Base-by-base conservation (phyloP, 2,888 invertebrate genomes). In the Sisyra nigra region DNA sequence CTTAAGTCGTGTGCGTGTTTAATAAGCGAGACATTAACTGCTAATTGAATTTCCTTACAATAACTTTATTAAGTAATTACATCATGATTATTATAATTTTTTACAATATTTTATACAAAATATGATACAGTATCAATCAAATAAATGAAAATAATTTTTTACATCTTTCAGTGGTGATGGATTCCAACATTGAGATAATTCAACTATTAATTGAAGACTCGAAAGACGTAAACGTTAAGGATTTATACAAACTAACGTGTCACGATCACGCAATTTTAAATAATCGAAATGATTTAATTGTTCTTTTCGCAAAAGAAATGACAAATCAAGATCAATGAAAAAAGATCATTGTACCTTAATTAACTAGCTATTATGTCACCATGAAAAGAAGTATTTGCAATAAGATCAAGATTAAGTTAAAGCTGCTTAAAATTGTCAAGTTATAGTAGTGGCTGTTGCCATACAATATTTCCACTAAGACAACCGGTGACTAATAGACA, bases 401-500 rank as follows among this genome's bases (percentile, higher is more conserved):
- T n/a, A n/a, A n/a, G n/a, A n/a, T 24, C 3, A 24, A 7, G 24
- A 24, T 24, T 24, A 24, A 24, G 24, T 24, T 24, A 13, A 9
- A 35, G 8, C 9, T 13, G n/a, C 2, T 13, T 13, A 35, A 11
- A 35, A 3, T 38, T 38, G 9, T 14, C 10, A 29, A 44, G 40
- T 55, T 58, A 63, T 41, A 62, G 54, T 45, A 59, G 54, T 0
- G 93, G 92, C 56, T 86, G 84, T 62, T 92, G 85, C 84, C 92
- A 93, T 37, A 83, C 80, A 45, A 93, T 80, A 57, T 83, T 80
- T 18, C 93, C 92, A 46, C 79, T 77, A 37, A 91, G 73, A 61
- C 92, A 93, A 11, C 94, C 94, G 13, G 88, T 87, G 32, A 91
- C 93, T 31, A 93, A 69, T 50, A 89, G 68, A 54, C 82, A 83